Evolutionary conservation across 2,888 invertebrate species (phyloP).

Genomic region (Galerucella calmariensis): DNA sequence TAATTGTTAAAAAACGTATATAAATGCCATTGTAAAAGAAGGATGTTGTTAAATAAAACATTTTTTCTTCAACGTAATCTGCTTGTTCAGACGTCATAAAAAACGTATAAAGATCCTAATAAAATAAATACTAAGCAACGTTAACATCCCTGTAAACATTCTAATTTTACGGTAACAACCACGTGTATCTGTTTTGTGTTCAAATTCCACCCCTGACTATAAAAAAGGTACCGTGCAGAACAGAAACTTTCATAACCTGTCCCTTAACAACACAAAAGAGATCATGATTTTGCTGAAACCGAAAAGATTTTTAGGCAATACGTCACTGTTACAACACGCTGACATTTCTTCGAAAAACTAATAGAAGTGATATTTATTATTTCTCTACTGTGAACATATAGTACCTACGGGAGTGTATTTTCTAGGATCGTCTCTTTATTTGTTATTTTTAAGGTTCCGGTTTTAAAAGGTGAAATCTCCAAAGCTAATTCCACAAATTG

Average conservation of each 20-base stretch:
- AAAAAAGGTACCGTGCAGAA: constrained; percentile 19
- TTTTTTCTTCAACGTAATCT: neutral
- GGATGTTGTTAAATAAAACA: neutral
- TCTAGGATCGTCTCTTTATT: constrained; percentile 58
- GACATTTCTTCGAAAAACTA: constrained; percentile 48
- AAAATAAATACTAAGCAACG: constrained; percentile 11
- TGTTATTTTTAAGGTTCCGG: constrained; percentile 60
- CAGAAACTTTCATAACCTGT: constrained; percentile 46
- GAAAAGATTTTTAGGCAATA: constrained; percentile 55
- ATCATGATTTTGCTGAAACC: constrained; percentile 58
- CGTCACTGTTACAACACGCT: constrained; percentile 54
- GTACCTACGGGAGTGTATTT: constrained; percentile 35
- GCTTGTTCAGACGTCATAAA: constrained; percentile 2
- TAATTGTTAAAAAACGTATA: neutral
- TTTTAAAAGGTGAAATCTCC: constrained; percentile 46
- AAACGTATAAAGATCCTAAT: constrained; percentile 1
- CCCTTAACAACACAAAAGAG: constrained; percentile 49
- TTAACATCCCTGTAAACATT: constrained; percentile 7
- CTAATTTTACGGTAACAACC: constrained; percentile 9
- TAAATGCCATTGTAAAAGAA: neutral
- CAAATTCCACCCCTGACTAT: constrained; percentile 25
- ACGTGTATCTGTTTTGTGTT: constrained; percentile 5
- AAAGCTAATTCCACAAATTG: constrained; percentile 52
- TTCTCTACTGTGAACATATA: constrained; percentile 27
- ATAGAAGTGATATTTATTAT: constrained; percentile 47